A percentile compares a stretch with the other conserved stretches of the same genome.
phyloP scores from a whole-genome alignment of 2,888 invertebrate species.

The Seira sanloemensis region DNA sequence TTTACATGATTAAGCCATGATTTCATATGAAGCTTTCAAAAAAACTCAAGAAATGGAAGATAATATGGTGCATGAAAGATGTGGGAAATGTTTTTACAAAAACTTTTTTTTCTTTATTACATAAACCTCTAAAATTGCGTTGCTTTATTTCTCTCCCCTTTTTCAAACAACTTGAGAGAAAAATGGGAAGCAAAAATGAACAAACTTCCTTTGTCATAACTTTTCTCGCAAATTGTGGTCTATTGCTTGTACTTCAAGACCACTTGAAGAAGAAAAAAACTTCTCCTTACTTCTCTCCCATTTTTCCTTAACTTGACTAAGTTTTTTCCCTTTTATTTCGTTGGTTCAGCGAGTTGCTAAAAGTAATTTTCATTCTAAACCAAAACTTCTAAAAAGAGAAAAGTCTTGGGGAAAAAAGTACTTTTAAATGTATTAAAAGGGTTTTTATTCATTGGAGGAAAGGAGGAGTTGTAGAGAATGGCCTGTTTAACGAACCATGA shows the following conservation, averaged over 20 bases:
- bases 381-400: constrained; percentile 29
- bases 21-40: too few species aligned
- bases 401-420: neutral
- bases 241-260: constrained; percentile 51
- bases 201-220: constrained; percentile 66
- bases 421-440: neutral
- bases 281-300: neutral
- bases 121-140: constrained; percentile 30
- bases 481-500: constrained; percentile 62
- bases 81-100: constrained; percentile 47
- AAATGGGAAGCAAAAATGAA: constrained; percentile 65
- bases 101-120: constrained; percentile 49
- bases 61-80: constrained; percentile 33
- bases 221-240: constrained; percentile 60
- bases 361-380: constrained; percentile 59
- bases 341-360: constrained; percentile 55
- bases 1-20: neutral
- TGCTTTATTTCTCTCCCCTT: constrained; percentile 30
- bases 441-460: constrained; percentile 27
- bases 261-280: constrained; percentile 45
- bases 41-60: neutral
- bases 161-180: constrained; percentile 51
- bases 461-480: constrained; percentile 63
- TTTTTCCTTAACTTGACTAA: constrained; percentile 12
- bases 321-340: constrained; percentile 33